These are phyloP conservation scores for Coregonus clupeaformis DNA, from an alignment of 2,113 vertebrate genomes.

Conservation along the genomic window DNA sequence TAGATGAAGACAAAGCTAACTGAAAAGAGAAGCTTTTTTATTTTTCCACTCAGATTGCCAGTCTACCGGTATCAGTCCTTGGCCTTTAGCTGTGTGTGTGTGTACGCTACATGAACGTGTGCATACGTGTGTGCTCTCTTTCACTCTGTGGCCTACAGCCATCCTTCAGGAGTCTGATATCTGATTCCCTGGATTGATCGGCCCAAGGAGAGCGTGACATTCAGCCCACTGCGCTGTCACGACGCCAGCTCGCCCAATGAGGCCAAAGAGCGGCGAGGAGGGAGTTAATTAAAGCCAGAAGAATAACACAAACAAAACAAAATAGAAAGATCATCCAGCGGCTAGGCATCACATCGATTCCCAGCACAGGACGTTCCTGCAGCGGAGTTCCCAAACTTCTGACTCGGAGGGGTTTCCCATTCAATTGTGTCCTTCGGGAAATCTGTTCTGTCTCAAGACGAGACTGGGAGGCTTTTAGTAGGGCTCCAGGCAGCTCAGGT, in stretches of 20 bases:
- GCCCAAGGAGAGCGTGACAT: conserved; percentile 74
- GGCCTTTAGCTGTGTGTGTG: no score
- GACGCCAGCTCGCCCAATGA: conserved; percentile 23
- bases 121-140: not conserved
- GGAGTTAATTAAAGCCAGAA: conserved; percentile 55
- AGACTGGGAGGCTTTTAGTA: conserved; percentile 56
- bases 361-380: conserved; percentile 21
- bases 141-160: conserved; percentile 42
- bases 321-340: conserved; percentile 5
- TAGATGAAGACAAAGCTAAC: conserved; percentile 35
- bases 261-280: conserved; percentile 3
- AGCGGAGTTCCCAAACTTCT: conserved; percentile 20
- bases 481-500: conserved; percentile 58
- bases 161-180: conserved; percentile 72
- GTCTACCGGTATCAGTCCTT: conserved; percentile 25
- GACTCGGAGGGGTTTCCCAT: conserved; percentile 25
- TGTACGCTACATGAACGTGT: no score
- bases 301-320: conserved; percentile 12
- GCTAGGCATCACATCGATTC: conserved; percentile 34
- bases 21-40: not conserved
- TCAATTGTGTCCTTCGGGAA: conserved; percentile 42
- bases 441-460: conserved; percentile 42
- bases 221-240: conserved; percentile 52
- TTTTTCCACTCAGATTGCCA: not conserved
- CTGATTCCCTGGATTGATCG: conserved; percentile 71